A percentile compares a stretch with the other conserved stretches of the same genome.
phyloP scores from a whole-genome alignment of 1,140 invertebrate species.

The Ephestia elutella region DNA sequence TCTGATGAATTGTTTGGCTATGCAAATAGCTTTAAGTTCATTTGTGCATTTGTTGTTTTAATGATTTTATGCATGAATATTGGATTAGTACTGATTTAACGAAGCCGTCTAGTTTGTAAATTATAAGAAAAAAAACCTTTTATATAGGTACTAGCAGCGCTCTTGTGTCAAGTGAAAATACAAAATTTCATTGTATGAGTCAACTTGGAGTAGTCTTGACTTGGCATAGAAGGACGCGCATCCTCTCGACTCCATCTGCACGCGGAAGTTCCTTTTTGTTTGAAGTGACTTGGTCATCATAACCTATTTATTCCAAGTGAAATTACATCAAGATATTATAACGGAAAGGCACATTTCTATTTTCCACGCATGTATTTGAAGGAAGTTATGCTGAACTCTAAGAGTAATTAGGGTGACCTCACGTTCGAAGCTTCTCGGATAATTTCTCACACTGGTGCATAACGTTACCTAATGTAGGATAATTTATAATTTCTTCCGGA shows the following conservation, averaged over 20 bases:
- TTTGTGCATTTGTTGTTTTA: neutral
- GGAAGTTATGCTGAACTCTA: neutral
- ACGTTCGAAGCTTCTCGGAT: constrained; percentile 19
- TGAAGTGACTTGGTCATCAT: too few species aligned
- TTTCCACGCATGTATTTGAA: neutral
- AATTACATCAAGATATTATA: neutral
- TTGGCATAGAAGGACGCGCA: too few species aligned
- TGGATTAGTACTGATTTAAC: constrained; percentile 6
- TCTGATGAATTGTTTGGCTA: constrained; percentile 14
- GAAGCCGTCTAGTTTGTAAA: too few species aligned
- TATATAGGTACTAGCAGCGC: too few species aligned
- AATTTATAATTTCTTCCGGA: constrained; percentile 1
- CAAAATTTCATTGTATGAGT: too few species aligned
- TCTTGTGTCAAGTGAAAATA: too few species aligned
- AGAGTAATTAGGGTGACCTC: neutral
- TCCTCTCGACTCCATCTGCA: too few species aligned
- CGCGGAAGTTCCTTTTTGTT: too few species aligned
- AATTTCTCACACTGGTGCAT: constrained; percentile 8
- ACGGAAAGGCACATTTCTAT: neutral
- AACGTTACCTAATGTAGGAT: neutral
- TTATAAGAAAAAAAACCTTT: too few species aligned
- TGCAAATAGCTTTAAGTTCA: constrained; percentile 5
- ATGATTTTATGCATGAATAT: neutral
- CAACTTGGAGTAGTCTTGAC: too few species aligned
- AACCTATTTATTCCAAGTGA: too few species aligned